Percentiles rank a stretch among this genome's conserved stretches.
Evolutionary conservation across 2,113 vertebrate genomes (phyloP).

Genomic region (Pimephales promelas): DNA sequence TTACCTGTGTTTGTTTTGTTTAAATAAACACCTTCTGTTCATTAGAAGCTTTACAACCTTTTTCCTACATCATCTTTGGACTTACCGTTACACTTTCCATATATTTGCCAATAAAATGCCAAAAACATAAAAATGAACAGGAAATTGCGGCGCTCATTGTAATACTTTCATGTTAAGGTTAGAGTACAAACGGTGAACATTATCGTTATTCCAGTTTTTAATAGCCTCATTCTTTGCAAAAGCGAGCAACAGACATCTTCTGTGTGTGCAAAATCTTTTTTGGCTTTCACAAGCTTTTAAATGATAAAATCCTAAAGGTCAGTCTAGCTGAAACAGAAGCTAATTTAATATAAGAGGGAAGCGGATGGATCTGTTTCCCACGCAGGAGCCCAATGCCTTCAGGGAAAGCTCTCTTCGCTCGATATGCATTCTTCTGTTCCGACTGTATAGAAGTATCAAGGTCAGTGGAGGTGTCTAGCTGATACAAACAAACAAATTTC

Average conservation of each 20-base stretch:
- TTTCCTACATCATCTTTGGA: too few species aligned
- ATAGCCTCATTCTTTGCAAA: slow-evolving; percentile 23
- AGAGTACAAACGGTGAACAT: not conserved
- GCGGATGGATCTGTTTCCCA: slow-evolving; percentile 22
- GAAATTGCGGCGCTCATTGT: not conserved
- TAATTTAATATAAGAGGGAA: slow-evolving; percentile 33
- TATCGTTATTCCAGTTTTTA: not conserved
- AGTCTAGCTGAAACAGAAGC: slow-evolving; percentile 40
- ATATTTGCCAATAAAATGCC: not conserved
- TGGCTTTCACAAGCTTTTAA: not conserved
- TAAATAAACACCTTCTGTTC: too few species aligned
- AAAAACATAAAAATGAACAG: not conserved
- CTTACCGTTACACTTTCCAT: not conserved
- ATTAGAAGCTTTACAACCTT: too few species aligned
- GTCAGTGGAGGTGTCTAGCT: slow-evolving; percentile 6
- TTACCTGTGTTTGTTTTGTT: too few species aligned
- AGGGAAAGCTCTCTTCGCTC: slow-evolving; percentile 1
- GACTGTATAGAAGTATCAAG: not conserved
- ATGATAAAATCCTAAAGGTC: slow-evolving; percentile 39
- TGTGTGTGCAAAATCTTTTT: not conserved
- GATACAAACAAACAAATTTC: slow-evolving; percentile 31
- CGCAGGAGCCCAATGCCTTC: slow-evolving; percentile 3
- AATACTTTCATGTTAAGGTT: slow-evolving; percentile 12
- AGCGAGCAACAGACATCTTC: not conserved
- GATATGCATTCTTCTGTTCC: not conserved